These are phyloP conservation scores for Myiagra hebetior DNA, from an alignment of 2,113 vertebrate species.

Conservation along the genomic window DNA sequence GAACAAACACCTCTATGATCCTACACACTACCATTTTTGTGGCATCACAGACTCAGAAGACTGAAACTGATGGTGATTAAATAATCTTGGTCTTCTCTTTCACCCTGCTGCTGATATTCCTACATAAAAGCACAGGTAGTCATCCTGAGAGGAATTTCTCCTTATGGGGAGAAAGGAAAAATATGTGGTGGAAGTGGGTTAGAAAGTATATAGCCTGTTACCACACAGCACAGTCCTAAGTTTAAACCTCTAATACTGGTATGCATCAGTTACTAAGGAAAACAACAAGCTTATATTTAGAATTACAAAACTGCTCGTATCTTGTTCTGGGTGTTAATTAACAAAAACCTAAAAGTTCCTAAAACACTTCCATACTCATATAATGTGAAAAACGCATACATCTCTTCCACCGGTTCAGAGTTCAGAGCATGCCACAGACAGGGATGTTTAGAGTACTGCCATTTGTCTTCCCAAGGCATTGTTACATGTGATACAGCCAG, in stretches of 20 bases:
- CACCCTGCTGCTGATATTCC: not conserved
- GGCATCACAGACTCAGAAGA: not conserved
- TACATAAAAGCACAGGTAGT: not conserved
- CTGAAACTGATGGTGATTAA: not conserved
- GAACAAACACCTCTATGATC: not conserved
- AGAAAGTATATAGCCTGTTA: not conserved
- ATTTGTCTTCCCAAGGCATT: not conserved
- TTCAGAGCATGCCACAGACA: not conserved
- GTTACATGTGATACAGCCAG: not conserved
- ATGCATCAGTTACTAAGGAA: not conserved
- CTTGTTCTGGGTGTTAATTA: not conserved
- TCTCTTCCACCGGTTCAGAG: not conserved
- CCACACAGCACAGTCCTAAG: not conserved
- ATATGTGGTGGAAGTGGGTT: not conserved
- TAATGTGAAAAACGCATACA: rapidly evolving
- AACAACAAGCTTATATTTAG: not conserved
- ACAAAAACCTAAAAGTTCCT: not conserved
- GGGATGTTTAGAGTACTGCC: not conserved
- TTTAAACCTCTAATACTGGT: not conserved
- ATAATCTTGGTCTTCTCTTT: not conserved
- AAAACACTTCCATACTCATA: not conserved
- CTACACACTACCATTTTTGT: not conserved
- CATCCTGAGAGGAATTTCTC: not conserved
- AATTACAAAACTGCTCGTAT: not conserved
- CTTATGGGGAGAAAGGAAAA: not conserved